These are phyloP conservation scores for Ditylenchus dipsaci DNA, from an alignment of 1,140 invertebrate species.

Conservation along the genomic window DNA sequence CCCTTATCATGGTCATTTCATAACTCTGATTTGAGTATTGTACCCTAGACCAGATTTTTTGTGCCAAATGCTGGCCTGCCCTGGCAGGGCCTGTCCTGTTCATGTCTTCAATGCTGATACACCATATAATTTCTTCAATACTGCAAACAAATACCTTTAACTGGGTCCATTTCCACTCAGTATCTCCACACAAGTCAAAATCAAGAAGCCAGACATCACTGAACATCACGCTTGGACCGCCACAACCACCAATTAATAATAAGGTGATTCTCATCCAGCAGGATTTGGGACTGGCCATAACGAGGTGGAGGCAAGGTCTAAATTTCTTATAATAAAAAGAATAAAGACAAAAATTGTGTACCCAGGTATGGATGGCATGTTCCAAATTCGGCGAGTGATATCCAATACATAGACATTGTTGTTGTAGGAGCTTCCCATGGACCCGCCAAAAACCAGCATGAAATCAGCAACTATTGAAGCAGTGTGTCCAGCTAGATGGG, in stretches of 20 bases:
- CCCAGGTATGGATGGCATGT: slow-evolving; percentile 38
- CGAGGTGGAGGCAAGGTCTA: slow-evolving; percentile 42
- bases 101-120: no score
- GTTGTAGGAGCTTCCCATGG: slow-evolving; percentile 43
- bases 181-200: slow-evolving; percentile 60
- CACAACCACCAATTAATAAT: slow-evolving; percentile 67
- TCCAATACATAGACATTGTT: slow-evolving; percentile 47
- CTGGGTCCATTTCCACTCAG: slow-evolving; percentile 50
- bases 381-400: slow-evolving; percentile 34
- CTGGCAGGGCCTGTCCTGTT: no score
- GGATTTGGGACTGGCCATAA: slow-evolving; percentile 44
- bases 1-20: no score
- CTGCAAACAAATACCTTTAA: slow-evolving; percentile 40
- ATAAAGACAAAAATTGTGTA: no score
- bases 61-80: no score
- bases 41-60: no score
- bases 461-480: slow-evolving; percentile 75
- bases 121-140: no score
- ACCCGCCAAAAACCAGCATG: slow-evolving; percentile 47
- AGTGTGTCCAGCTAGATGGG: slow-evolving; percentile 82
- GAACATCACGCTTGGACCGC: slow-evolving; percentile 69
- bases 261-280: slow-evolving; percentile 60
- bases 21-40: no score
- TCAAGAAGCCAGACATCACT: slow-evolving; percentile 70
- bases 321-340: no score